Evolutionary conservation across 2,113 vertebrate genomes (phyloP), one percentile per base, ranked within the genome.

Genomic region (Aramus guarauna): DNA sequence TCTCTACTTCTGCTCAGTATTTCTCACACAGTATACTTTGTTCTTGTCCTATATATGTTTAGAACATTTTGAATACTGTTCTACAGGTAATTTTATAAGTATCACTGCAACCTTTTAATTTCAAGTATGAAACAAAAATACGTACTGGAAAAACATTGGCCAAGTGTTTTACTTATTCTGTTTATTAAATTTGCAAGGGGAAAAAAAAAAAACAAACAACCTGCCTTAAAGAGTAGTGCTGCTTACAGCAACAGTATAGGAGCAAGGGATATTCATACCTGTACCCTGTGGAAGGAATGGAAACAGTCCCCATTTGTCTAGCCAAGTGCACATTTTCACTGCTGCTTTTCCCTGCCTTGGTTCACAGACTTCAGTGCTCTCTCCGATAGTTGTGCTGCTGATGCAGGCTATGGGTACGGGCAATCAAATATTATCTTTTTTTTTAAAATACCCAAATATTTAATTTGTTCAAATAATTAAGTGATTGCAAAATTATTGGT

Each of bases 321-420:
- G 21, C 30, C 32, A 45, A 34, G 32, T 1, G 13, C 12, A 36
- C 7, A 2, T 41, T 87, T 80, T 37, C 50, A 53, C 3, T 59
- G 64, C 47, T 85, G 92, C 60, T 78, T 23, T 66, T 77, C 39
- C 73, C 21, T n/a, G 8, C 9, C 71, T 43, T 36, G 12, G 15
- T 29, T 37, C 76, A 36, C 0, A n/a, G 58, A 48, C 12, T 62
- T 60, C 48, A 76, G 23, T 3, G 21, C 14, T 86, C 45, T 80
- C 59, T 19, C 6, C 6, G 13, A 16, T 0, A 83, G 39, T 27
- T 29, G 6, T 0, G 0, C 21, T 77, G 41, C 76, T 32, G 29
- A 11, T 55, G 53, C 50, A 45, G 34, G 36, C 27, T 39, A 11
- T 5, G 48, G 9, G 48, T 37, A 37, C 0, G 0, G 11, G 9